Evolutionary conservation across 1,140 invertebrate genomes (phyloP).

Genomic region (Amyelois transitella): DNA sequence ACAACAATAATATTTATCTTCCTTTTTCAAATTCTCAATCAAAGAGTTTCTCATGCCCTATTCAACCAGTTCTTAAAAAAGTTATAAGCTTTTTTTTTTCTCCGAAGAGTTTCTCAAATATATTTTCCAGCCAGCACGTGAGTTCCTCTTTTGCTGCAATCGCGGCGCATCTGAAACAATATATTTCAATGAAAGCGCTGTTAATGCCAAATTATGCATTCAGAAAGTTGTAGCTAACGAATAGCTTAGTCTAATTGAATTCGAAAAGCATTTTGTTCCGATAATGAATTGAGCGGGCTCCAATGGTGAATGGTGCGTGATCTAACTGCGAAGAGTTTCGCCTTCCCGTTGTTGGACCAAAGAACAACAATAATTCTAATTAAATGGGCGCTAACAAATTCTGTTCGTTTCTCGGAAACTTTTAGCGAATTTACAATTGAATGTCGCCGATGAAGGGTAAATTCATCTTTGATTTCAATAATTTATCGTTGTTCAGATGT

Average conservation of each 20-base stretch:
- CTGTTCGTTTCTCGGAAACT: slow-evolving; percentile 1
- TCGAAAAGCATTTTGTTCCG: slow-evolving; percentile 24
- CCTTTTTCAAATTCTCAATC: not conserved
- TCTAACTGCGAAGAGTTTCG: slow-evolving; percentile 27
- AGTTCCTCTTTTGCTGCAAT: not conserved
- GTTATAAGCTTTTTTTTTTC: slow-evolving; percentile 1
- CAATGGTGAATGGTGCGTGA: slow-evolving; percentile 35
- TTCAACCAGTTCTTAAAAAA: slow-evolving; percentile 26
- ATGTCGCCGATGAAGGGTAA: not conserved
- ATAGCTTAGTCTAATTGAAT: slow-evolving; percentile 34
- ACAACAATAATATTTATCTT: slow-evolving; percentile 1
- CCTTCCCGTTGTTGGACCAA: slow-evolving; percentile 14
- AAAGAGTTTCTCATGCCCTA: slow-evolving; percentile 3
- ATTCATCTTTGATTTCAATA: not conserved
- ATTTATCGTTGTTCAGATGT: not conserved
- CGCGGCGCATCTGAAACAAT: slow-evolving; percentile 56
- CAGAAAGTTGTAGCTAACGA: slow-evolving; percentile 13
- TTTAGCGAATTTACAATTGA: slow-evolving; percentile 4
- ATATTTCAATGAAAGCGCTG: slow-evolving; percentile 1
- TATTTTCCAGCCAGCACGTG: not conserved
- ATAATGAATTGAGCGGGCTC: slow-evolving; percentile 32
- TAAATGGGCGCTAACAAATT: slow-evolving; percentile 23
- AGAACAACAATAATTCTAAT: slow-evolving; percentile 42
- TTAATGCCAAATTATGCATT: slow-evolving; percentile 19
- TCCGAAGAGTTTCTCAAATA: not conserved